Base-by-base conservation (phyloP, 2,888 invertebrate genomes). In the Idaea dimidiata region DNA sequence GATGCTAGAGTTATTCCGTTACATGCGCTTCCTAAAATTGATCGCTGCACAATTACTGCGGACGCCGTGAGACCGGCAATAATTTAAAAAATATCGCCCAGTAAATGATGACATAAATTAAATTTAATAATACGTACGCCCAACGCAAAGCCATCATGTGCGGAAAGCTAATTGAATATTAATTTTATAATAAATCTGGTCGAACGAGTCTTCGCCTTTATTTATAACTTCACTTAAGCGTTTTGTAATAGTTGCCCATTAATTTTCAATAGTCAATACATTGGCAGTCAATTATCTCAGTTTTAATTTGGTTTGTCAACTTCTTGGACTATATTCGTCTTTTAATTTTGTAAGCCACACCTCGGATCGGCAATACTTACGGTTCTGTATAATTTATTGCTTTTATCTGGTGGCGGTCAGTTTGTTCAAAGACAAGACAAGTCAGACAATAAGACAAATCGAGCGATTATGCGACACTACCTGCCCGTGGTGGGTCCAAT, bases 91-190 rank as follows among this genome's bases (percentile, higher is more conserved):
- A 89, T 89, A 89, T 91, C 84, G 86, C 83, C 82, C 80, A 80
- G 84, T 86, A 90, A 92, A 90, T 90, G 89, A 91, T 89, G 91
- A 89, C 82, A 90, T 92, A 92, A 91, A 91, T 92, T 87, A 75
- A 87, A 87, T 85, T 88, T 91, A 92, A 91, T 92, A 92, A 91
- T 84, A 89, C 89, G 79, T 84, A 89, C 89, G 91, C 87, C 90
- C 89, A 88, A 80, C 82, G 80, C 79, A 83, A 83, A 86, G 79
- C 86, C 84, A 83, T 89, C 89, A 91, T 92, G 91, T 91, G 91
- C 91, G 88, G 91, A 92, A 89, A 91, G 91, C 90, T 91, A 91
- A 92, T 91, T 91, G 92, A 91, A 91, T 91, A 90, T 92, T 92
- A 91, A 92, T 90, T 90, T 91, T 81, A 87, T 83, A 85, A 88